A percentile compares a stretch with the other conserved stretches of the same genome.
Conservation (phyloP, 2,888 invertebrate species). For the Trissoscelio sp. region DNA sequence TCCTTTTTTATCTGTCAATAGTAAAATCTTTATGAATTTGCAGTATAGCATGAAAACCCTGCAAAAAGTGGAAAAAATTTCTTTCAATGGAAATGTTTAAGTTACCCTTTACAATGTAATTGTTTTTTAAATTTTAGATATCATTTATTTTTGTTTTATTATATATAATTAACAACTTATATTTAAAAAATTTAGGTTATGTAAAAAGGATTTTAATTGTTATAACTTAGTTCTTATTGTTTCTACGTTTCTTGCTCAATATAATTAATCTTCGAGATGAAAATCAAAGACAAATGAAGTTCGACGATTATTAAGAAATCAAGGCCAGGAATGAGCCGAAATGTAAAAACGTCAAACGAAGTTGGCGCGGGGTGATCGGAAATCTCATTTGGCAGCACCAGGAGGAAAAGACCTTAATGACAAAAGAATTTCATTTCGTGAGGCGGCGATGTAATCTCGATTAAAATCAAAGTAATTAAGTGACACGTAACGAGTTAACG, state of each 20-base stretch:
- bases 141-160: too few species aligned
- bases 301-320: slow-evolving; percentile 19
- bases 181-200: too few species aligned
- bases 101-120: too few species aligned
- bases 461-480: slow-evolving; percentile 63
- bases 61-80: too few species aligned
- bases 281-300: slow-evolving; percentile 24
- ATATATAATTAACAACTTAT: neutral
- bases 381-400: slow-evolving; percentile 53
- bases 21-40: too few species aligned
- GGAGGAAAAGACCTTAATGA: slow-evolving; percentile 44
- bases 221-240: neutral
- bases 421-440: slow-evolving; percentile 57
- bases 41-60: too few species aligned
- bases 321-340: slow-evolving; percentile 9
- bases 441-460: slow-evolving; percentile 51
- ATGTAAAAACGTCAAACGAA: slow-evolving; percentile 38
- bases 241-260: neutral
- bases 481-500: slow-evolving; percentile 55
- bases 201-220: too few species aligned
- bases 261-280: slow-evolving; percentile 1
- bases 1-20: too few species aligned
- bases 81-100: too few species aligned
- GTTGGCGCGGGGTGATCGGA: slow-evolving; percentile 43
- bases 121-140: too few species aligned